Conservation (phyloP, 1,140 invertebrate species). For the Drosophila watanabei region DNA sequence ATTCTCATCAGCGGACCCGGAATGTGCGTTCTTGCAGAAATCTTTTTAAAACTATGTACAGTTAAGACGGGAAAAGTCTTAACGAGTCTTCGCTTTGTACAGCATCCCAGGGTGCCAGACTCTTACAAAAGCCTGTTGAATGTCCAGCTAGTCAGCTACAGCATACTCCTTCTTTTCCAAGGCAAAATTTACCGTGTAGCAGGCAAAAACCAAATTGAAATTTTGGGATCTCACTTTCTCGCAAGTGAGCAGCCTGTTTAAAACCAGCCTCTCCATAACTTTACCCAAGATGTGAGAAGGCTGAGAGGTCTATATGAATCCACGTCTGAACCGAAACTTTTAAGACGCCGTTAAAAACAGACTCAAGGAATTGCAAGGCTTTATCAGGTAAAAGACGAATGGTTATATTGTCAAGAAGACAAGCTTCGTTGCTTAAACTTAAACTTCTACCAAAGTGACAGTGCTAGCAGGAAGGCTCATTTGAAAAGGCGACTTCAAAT, state of each 20-base stretch:
- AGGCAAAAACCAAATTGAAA: slow-evolving; percentile 7
- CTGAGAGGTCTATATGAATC: slow-evolving; percentile 14
- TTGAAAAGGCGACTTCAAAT: not conserved
- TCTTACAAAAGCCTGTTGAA: not conserved
- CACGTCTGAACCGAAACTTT: slow-evolving; percentile 1
- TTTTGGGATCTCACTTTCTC: not conserved
- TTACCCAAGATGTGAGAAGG: slow-evolving; percentile 13
- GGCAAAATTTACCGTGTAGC: slow-evolving; percentile 4
- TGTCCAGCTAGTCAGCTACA: not conserved
- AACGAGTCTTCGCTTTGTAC: not conserved
- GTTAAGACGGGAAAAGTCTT: not conserved
- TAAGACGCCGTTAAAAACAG: too few species aligned
- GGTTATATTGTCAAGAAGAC: too few species aligned
- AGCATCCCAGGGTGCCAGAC: not conserved
- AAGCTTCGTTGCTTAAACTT: not conserved
- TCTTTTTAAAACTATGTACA: not conserved
- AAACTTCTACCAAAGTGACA: not conserved
- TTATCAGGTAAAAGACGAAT: too few species aligned
- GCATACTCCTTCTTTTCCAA: not conserved
- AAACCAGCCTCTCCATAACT: not conserved
- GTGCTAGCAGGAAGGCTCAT: not conserved
- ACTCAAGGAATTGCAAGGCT: too few species aligned
- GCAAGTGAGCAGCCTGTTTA: not conserved
- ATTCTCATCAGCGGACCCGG: not conserved
- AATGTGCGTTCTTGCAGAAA: not conserved